Evolutionary conservation across 2,797 vertebrate species (phyloP).

Genomic region (Helostoma temminkii): DNA sequence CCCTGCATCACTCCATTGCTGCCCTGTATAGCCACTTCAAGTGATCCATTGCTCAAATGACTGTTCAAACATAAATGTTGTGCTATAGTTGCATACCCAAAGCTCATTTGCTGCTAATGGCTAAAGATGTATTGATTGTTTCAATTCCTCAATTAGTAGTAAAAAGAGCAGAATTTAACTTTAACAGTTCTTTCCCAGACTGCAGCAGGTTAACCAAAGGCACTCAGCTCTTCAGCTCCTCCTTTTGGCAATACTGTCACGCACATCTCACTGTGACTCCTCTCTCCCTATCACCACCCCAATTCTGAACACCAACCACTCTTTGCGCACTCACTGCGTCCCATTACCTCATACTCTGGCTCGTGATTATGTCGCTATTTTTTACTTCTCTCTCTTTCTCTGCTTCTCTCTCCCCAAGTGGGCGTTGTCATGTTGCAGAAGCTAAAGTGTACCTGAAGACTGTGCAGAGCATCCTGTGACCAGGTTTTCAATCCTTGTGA

Average conservation of each 20-base stretch:
- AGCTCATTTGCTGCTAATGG: slow-evolving; percentile 18
- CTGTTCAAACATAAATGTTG: slow-evolving; percentile 19
- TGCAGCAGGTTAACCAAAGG: slow-evolving; percentile 58
- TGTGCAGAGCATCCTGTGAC: slow-evolving; percentile 31
- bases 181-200: slow-evolving; percentile 20
- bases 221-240: slow-evolving; percentile 34
- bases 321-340: slow-evolving; percentile 9
- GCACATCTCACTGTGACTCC: slow-evolving; percentile 13
- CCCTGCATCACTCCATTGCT: slow-evolving; percentile 19
- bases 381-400: slow-evolving; percentile 17
- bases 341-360: slow-evolving; percentile 32
- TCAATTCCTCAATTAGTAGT: slow-evolving; percentile 22
- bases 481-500: slow-evolving; percentile 27
- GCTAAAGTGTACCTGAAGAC: slow-evolving; percentile 50
- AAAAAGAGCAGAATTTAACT: slow-evolving; percentile 8
- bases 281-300: slow-evolving; percentile 28
- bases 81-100: slow-evolving; percentile 1
- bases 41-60: slow-evolving; percentile 6
- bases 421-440: slow-evolving; percentile 64
- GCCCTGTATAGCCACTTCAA: background rate
- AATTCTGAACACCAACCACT: slow-evolving; percentile 30
- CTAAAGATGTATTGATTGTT: slow-evolving; percentile 33
- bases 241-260: slow-evolving; percentile 42
- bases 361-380: slow-evolving; percentile 29
- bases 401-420: slow-evolving; percentile 18